phyloP scores from a whole-genome alignment of 2,797 vertebrate genomes.

The Ctenosaura bakeri region DNA sequence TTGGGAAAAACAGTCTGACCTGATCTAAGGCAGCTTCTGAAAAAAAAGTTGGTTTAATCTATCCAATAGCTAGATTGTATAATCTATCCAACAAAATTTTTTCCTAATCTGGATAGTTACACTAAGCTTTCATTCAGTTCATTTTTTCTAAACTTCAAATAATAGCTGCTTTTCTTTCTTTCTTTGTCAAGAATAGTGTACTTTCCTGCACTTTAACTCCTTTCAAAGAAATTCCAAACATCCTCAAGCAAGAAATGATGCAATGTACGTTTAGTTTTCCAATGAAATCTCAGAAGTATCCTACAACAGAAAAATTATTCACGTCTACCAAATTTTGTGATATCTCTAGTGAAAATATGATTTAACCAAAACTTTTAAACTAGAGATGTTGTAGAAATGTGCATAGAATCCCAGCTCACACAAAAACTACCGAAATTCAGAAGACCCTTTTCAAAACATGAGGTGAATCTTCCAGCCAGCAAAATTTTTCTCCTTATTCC shows the following conservation, averaged over 20 bases:
- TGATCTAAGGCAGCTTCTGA: background rate
- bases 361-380: background rate
- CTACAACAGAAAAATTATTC: background rate
- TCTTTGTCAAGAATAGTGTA: background rate
- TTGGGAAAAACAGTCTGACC: background rate
- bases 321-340: background rate
- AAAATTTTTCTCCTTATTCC: background rate
- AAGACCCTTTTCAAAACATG: background rate
- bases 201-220: background rate
- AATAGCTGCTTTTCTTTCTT: background rate
- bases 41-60: background rate
- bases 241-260: background rate
- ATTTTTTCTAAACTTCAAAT: background rate
- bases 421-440: background rate
- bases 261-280: background rate
- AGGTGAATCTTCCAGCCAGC: background rate
- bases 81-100: too few species aligned
- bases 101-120: background rate
- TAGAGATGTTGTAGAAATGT: background rate
- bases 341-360: background rate
- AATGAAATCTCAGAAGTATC: background rate
- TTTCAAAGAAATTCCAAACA: background rate
- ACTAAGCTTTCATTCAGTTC: background rate
- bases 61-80: too few species aligned
- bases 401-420: background rate